A percentile compares a stretch with the other conserved stretches of the same genome.
Evolutionary conservation across 2,113 vertebrate species (phyloP).

Genomic region (Lepus europaeus): DNA sequence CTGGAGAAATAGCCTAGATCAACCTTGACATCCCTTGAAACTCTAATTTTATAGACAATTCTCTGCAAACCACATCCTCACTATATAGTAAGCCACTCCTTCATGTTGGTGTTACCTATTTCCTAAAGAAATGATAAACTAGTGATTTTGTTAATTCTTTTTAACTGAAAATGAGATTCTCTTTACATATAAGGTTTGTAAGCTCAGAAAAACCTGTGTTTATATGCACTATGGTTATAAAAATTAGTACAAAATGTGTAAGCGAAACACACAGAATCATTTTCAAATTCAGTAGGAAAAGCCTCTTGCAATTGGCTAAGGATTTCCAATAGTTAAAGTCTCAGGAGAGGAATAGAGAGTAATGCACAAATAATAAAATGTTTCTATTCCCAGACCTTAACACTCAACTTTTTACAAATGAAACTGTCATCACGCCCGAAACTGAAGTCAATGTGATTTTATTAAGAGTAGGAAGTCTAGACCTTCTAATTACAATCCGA

Average conservation of each 20-base stretch:
- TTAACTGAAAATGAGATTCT: conserved; percentile 72
- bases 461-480: conserved; percentile 46
- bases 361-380: conserved; percentile 39
- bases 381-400: conserved; percentile 34
- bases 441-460: conserved; percentile 42
- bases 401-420: conserved; percentile 14
- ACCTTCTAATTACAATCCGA: conserved; percentile 16
- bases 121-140: conserved; percentile 39
- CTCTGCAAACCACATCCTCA: conserved; percentile 16
- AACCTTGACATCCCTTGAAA: conserved; percentile 38
- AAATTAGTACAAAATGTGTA: background rate
- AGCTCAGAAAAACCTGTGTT: conserved; percentile 41
- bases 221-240: conserved; percentile 4
- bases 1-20: conserved; percentile 32
- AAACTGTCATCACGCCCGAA: conserved; percentile 34
- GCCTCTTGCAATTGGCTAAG: conserved; percentile 52
- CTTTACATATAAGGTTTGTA: conserved; percentile 37
- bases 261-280: conserved; percentile 45
- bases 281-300: conserved; percentile 50
- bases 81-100: conserved; percentile 40
- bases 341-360: conserved; percentile 16
- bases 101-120: conserved; percentile 60
- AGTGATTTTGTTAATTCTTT: conserved; percentile 28
- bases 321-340: conserved; percentile 77
- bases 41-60: conserved; percentile 41